These are phyloP conservation scores for Hemicentrotus pulcherrimus DNA, from an alignment of 35 echinoderm and acorn worm species.

Conservation along the genomic window DNA sequence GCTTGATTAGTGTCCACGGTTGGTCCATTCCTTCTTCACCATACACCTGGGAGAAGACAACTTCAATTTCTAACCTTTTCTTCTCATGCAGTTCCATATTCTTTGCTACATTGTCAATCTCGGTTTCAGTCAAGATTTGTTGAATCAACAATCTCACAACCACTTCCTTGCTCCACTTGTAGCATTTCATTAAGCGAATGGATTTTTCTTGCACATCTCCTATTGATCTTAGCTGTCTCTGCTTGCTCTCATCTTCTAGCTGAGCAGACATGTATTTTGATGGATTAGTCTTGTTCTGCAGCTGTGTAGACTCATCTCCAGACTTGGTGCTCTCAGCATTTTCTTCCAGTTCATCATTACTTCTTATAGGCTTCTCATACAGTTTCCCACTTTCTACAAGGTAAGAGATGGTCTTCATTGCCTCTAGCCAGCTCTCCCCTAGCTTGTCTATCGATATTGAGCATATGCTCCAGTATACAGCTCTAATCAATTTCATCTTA, in stretches of 20 bases:
- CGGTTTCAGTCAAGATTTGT: background rate
- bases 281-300: background rate
- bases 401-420: background rate
- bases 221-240: background rate
- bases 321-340: background rate
- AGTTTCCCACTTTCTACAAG: background rate
- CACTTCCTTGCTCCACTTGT: background rate
- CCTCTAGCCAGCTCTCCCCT: background rate
- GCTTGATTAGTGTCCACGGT: background rate
- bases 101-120: background rate
- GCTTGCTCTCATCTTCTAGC: background rate
- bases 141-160: background rate
- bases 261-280: background rate
- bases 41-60: background rate
- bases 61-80: background rate
- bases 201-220: background rate
- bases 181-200: background rate
- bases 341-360: background rate
- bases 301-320: background rate
- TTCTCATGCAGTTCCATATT: background rate
- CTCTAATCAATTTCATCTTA: background rate
- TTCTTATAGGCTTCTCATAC: background rate
- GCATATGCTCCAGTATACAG: background rate
- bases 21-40: background rate
- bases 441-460: conserved; percentile 4